Evolutionary conservation across 2,888 invertebrate genomes (phyloP), one percentile per base, ranked within the genome.

Genomic region (Epirrhoe tristata): DNA sequence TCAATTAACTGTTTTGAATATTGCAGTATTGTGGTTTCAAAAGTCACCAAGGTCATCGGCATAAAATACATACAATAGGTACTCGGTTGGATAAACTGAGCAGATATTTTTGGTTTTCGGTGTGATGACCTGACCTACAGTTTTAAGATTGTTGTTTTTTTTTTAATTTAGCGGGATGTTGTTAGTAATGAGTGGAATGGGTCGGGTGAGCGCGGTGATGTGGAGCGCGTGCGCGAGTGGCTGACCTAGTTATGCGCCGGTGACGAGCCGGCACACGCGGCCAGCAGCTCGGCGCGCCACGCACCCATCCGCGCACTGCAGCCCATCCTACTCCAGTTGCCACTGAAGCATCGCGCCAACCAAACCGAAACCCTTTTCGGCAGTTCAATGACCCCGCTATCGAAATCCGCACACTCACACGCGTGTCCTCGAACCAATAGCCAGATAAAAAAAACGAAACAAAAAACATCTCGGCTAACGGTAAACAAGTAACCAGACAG

Each of bases 351-450:
- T 84, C 81, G 81, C 81, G 81, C 82, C 79, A 84, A 81, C 83
- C 86, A 81, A 85, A 89, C 86, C 84, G 85, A 89, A 92, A 90
- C 89, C 90, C 91, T 89, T 92, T 92, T 88, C 82, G 87, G 80
- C 81, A 80, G 93, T 90, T 92, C 93, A 89, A 81, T 81, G 93
- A 93, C 88, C 93, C 87, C 81, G 87, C 90, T 93, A 93, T 93
- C 92, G 93, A 93, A 93, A 93, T 92, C 91, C 90, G 92, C 92
- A 89, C 91, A 89, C 91, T 86, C 89, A 91, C 91, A 91, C 86
- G 84, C 87, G 80, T 83, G 87, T 85, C 86, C 84, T 82, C 84
- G 81, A 80, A 83, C 80, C 75, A 78, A 83, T 80, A 74, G 76
- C 73, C 88, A 87, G 90, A 90, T 91, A 91, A 91, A 90, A 91